Evolutionary conservation across 2,797 vertebrate species (phyloP).

Genomic region (Pelobates cultripes): DNA sequence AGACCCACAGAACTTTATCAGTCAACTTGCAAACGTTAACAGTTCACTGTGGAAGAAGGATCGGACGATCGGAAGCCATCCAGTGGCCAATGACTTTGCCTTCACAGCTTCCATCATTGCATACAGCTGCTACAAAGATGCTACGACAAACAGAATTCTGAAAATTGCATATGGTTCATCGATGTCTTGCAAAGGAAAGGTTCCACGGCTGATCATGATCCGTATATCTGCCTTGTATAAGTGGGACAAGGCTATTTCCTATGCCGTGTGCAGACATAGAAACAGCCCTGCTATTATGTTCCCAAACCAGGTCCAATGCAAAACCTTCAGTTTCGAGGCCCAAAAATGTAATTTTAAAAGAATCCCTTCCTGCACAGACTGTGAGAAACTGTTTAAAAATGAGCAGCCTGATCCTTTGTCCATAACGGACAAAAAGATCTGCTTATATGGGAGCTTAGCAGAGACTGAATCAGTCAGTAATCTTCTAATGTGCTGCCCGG

Average conservation of each 20-base stretch:
- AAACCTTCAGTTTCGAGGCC: not conserved
- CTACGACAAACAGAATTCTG: too few relatives aligned
- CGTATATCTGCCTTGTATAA: slow-evolving; percentile 14
- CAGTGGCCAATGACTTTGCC: slow-evolving; percentile 23
- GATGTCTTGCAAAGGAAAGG: slow-evolving; percentile 27
- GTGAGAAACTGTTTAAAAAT: not conserved
- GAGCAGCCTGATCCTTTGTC: not conserved
- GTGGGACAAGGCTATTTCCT: slow-evolving; percentile 39
- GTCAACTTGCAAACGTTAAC: not conserved
- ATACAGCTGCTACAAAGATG: not conserved
- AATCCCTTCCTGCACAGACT: not conserved
- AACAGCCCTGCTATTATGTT: not conserved
- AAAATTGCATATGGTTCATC: slow-evolving; percentile 18
- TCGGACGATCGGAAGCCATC: not conserved
- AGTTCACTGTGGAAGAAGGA: not conserved
- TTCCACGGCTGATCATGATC: slow-evolving; percentile 15
- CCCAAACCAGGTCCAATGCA: not conserved
- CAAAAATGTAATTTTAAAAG: not conserved
- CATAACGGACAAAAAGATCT: not conserved
- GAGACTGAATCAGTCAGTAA: slow-evolving; percentile 38
- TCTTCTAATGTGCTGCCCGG: not conserved
- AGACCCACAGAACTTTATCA: not conserved
- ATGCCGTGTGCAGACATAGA: not conserved
- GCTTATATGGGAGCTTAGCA: slow-evolving; percentile 23
- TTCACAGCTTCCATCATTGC: slow-evolving; percentile 14